Conservation (phyloP, 2,888 invertebrate species). For the Erannis defoliaria region DNA sequence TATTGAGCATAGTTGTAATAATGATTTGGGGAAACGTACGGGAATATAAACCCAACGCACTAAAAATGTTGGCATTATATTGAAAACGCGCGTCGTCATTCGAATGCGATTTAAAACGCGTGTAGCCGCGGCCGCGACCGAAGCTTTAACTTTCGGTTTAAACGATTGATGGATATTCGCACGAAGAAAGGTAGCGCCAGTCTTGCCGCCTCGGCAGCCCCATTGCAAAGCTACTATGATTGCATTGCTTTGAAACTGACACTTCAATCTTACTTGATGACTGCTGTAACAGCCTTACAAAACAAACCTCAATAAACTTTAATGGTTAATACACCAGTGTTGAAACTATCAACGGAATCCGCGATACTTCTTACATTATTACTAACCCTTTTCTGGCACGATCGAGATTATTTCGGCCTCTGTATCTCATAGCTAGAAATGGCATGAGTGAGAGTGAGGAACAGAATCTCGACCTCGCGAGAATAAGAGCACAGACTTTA, state of each 20-base stretch:
- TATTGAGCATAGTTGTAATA: no score
- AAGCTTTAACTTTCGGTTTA: no score
- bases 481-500: background rate
- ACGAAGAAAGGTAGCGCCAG: no score
- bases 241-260: background rate
- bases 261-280: background rate
- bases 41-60: no score
- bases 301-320: constrained; percentile 26
- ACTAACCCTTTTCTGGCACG: background rate
- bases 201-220: no score
- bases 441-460: background rate
- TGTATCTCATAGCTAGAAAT: background rate
- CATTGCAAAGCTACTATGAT: no score
- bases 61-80: no score
- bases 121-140: no score
- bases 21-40: no score
- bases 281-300: constrained; percentile 9
- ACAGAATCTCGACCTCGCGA: background rate
- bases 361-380: background rate
- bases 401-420: background rate
- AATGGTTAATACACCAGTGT: constrained; percentile 23
- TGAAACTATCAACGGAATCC: constrained; percentile 24
- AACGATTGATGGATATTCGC: no score
- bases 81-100: no score
- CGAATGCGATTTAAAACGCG: no score